Base-by-base conservation (phyloP, 1,140 invertebrate genomes). In the Notospermus geniculatus region DNA sequence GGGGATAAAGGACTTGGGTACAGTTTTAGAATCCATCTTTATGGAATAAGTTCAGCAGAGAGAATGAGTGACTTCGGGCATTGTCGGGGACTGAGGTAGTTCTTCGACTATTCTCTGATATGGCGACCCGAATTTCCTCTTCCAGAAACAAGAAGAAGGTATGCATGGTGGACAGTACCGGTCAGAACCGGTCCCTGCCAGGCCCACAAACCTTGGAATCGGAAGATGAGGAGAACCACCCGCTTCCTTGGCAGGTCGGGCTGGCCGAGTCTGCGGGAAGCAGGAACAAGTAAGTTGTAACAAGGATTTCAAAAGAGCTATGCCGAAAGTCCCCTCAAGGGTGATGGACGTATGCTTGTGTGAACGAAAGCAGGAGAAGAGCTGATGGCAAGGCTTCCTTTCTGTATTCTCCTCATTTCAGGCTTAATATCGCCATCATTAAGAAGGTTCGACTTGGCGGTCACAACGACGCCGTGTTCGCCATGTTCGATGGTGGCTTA, bases 401-500 rank as follows among this genome's bases (percentile, higher is more conserved):
- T n/a, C n/a, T n/a, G n/a, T n/a, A n/a, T n/a, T n/a, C n/a, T n/a
- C n/a, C n/a, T n/a, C 32, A 30, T 59, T 60, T 54, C 65, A 81
- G 79, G 63, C 54, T 82, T 27, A 79, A 72, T 39, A 77, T 82
- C 13, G 63, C 71, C 28, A 70, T 75, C n/a, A 43, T 82, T 0
- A 79, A 78, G 61, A 69, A 76, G 54, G 67, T 73, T 25, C 62
- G 69, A 23, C 75, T 80, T 43, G 70, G 63, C 36, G 66, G 71
- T 46, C 65, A 71, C 13, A 65, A 69, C 23, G 78, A 80, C 32
- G 78, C 72, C 22, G 41, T 82, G 43, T 80, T 82, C 71, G 78
- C 67, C 13, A 69, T 82, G 23, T 78, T 82, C 72, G 80, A 82
- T 69, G 78, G 80, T 39, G 80, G 80, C 9, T 54, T 71, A 54